Base-by-base conservation (phyloP, 1,140 invertebrate genomes). In the Musca vetustissima region DNA sequence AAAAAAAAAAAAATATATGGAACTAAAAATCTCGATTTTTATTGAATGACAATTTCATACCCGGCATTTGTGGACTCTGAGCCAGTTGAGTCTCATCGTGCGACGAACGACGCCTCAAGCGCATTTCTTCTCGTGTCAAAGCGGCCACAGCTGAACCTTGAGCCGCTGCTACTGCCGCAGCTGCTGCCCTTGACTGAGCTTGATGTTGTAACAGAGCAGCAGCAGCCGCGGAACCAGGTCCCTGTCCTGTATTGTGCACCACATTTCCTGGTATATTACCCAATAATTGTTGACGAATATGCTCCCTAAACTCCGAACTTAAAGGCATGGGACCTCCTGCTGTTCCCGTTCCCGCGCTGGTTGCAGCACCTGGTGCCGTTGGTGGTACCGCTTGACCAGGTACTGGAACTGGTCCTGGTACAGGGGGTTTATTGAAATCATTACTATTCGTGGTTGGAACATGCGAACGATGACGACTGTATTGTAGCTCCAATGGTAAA, bases 31-130 rank as follows among this genome's bases (percentile, higher is more conserved):
- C n/a, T 55, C n/a, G 64, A 52, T 52, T 28, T 28, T n/a, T 25
- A 69, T 43, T 69, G 9, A 22, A 43, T 55, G 4, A 24, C 19
- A 25, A 11, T 47, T 13, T 21, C 75, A 71, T 81, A 81, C 79
- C 79, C 71, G 72, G 79, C 61, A 80, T 77, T 21, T 74, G 75
- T 15, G 73, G 74, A 15, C 59, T 57, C 32, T 82, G 80, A 17
- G 79, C 24, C 28, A 82, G 71, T 71, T 83, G 81, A 0, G 81
- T 82, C 67, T 83, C 81, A 64, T 83, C 81, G 48, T 83, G 81
- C 19, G 81, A 83, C 1, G 81, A 83, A 22, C 81, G 75, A 9
- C 81, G 74, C 0, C 81, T 74, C 74, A 83, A 78, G 15, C 81
- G 75, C 57, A 83, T 57, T 74, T 83, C 81, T 57, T 83, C 81